These are phyloP conservation scores for Crossaster papposus DNA, from an alignment of 53 echinoderm and acorn worm genomes.

Conservation along the genomic window DNA sequence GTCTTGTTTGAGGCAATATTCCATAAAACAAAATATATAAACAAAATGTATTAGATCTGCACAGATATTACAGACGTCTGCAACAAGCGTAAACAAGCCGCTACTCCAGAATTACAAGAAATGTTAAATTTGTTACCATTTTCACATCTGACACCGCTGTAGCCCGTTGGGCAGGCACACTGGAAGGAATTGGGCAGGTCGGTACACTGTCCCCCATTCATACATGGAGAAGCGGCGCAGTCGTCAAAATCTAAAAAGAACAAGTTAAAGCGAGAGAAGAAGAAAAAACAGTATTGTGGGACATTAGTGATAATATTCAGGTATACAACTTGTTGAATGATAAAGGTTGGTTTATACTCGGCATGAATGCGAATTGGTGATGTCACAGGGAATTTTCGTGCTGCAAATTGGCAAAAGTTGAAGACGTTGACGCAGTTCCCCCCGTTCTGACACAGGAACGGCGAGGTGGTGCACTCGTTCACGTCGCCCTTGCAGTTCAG, in stretches of 20 bases:
- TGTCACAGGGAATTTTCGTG: too few species aligned
- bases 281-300: not conserved
- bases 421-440: constrained; percentile 55
- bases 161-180: constrained; percentile 22
- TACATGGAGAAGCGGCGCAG: constrained; percentile 46
- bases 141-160: constrained; percentile 40
- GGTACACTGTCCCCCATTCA: constrained; percentile 37
- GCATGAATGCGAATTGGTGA: too few species aligned
- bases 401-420: too few species aligned
- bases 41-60: too few species aligned
- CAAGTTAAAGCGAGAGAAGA: not conserved
- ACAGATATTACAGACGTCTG: too few species aligned
- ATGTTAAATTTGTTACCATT: not conserved
- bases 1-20: too few species aligned
- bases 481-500: constrained; percentile 36
- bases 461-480: constrained; percentile 36
- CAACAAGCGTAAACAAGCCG: too few species aligned
- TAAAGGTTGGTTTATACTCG: too few species aligned
- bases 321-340: not conserved
- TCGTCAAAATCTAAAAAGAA: constrained; percentile 24
- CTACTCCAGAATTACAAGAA: not conserved
- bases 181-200: constrained; percentile 13
- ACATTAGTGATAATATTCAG: not conserved
- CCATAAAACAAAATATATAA: too few species aligned
- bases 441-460: constrained; percentile 53